phyloP scores from a whole-genome alignment of 2,888 invertebrate genomes.

The Serrognathus titanus region DNA sequence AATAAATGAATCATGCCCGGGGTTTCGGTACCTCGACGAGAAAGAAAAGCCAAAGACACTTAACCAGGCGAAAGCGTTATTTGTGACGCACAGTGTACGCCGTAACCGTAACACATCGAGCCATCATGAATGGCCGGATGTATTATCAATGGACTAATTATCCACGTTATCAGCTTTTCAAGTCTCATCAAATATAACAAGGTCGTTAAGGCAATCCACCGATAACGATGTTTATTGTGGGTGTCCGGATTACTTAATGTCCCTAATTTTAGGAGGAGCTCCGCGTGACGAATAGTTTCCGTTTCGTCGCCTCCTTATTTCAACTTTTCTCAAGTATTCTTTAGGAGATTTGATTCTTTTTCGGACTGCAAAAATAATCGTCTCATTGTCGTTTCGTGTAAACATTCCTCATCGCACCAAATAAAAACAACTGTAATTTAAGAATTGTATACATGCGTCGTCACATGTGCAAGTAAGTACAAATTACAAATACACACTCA shows the following conservation, averaged over 20 bases:
- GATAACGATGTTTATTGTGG: conserved; percentile 16
- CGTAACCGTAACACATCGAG: neutral
- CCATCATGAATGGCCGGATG: conserved; percentile 26
- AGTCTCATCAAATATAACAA: conserved; percentile 27
- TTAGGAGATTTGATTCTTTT: too few species aligned
- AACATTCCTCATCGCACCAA: neutral
- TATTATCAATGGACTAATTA: conserved; percentile 30
- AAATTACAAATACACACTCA: neutral
- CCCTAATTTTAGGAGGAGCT: conserved; percentile 4
- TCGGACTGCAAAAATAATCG: too few species aligned
- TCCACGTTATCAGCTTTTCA: conserved; percentile 23
- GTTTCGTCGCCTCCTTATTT: too few species aligned
- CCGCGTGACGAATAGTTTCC: too few species aligned
- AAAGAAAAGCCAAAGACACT: too few species aligned
- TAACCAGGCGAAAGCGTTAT: neutral
- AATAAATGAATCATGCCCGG: too few species aligned
- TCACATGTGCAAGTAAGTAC: neutral
- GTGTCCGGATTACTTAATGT: conserved; percentile 14
- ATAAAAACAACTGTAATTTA: conserved; percentile 1
- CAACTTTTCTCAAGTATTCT: too few species aligned
- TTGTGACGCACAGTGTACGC: conserved; percentile 1
- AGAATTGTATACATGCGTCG: neutral
- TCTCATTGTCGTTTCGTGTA: neutral
- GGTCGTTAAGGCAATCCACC: conserved; percentile 23
- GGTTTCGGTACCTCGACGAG: too few species aligned